phyloP scores from a whole-genome alignment of 2,113 vertebrate genomes.

The Peromyscus maniculatus region DNA sequence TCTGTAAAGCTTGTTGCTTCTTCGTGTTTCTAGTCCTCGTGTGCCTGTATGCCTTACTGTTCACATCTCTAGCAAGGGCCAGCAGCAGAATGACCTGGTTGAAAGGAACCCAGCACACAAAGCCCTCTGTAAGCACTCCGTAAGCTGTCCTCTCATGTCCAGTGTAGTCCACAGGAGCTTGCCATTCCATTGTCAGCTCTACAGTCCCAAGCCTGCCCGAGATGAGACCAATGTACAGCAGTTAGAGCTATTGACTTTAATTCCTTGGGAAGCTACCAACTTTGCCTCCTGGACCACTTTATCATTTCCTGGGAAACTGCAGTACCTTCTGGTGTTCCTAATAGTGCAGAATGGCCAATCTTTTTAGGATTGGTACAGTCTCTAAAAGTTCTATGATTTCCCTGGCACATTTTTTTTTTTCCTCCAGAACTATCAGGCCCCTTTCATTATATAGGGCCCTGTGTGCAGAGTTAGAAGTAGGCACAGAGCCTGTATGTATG shows the following conservation, averaged over 20 bases:
- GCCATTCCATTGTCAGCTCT: not conserved
- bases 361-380: no score
- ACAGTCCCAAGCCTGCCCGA: not conserved
- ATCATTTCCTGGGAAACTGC: not conserved
- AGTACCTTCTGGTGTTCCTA: not conserved
- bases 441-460: not conserved
- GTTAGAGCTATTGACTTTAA: not conserved
- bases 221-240: not conserved
- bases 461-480: no score
- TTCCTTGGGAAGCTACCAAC: not conserved
- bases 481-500: no score
- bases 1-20: not conserved
- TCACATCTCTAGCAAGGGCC: not conserved
- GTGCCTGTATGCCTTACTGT: not conserved
- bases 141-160: not conserved
- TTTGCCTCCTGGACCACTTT: not conserved
- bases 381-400: not conserved
- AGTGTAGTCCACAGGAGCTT: not conserved
- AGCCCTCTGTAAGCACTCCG: not conserved
- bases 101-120: not conserved
- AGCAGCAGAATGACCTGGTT: not conserved
- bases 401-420: not conserved
- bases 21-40: not conserved
- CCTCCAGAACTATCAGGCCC: not conserved
- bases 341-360: not conserved